phyloP scores from a whole-genome alignment of 2,113 vertebrate genomes.

The Smithornis capensis region DNA sequence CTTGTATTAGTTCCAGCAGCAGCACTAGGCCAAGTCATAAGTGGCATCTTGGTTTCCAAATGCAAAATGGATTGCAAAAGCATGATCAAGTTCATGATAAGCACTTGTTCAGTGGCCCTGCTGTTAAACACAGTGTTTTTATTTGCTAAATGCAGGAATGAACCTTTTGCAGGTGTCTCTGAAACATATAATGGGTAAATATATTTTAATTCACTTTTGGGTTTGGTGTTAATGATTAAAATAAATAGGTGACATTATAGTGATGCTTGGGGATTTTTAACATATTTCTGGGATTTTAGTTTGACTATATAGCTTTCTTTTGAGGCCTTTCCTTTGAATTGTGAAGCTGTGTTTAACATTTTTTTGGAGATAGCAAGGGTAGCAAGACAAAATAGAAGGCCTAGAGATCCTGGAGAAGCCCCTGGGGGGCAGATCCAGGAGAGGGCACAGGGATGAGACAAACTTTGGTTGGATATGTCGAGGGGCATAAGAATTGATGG shows the following conservation, averaged over 20 bases:
- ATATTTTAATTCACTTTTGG: slow-evolving; percentile 45
- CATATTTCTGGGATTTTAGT: no score
- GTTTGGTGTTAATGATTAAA: background rate
- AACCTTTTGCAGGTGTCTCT: slow-evolving; percentile 79
- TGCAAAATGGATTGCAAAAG: slow-evolving; percentile 74
- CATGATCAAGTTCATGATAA: slow-evolving; percentile 72
- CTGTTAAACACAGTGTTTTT: slow-evolving; percentile 69
- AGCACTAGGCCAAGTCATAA: slow-evolving; percentile 80
- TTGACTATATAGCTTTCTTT: no score
- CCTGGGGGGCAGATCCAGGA: no score
- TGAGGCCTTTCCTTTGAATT: no score
- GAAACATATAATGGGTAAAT: slow-evolving; percentile 80
- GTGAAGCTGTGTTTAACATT: no score
- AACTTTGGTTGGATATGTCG: no score
- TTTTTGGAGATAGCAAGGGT: no score
- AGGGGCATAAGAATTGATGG: no score
- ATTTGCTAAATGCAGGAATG: slow-evolving; percentile 76
- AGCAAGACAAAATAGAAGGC: no score
- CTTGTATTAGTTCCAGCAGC: slow-evolving; percentile 80
- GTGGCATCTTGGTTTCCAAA: slow-evolving; percentile 78
- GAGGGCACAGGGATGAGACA: no score
- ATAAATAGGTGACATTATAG: background rate
- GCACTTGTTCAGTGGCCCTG: slow-evolving; percentile 62
- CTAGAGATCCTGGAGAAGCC: no score
- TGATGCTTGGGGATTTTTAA: no score